These are phyloP conservation scores for Enteromius viviparus DNA, from an alignment of 2,797 vertebrate species.

Conservation along the genomic window DNA sequence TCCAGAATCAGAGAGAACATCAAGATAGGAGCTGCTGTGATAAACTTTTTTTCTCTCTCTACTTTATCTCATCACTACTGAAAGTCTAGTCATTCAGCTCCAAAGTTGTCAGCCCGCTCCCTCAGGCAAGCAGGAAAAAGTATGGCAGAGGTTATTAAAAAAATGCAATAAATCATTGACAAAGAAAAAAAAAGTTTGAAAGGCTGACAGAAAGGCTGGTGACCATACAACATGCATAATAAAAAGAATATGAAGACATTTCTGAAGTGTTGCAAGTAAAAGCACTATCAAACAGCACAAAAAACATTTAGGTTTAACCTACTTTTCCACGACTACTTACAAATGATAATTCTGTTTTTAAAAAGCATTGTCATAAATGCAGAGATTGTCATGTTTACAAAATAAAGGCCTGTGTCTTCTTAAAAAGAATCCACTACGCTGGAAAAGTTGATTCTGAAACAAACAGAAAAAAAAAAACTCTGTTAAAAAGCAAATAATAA, in stretches of 20 bases:
- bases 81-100: constrained; percentile 30
- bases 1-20: constrained; percentile 32
- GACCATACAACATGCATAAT: not conserved
- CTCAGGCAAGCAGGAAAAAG: not conserved
- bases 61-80: not conserved
- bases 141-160: constrained; percentile 6
- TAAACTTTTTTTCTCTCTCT: not conserved
- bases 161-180: not conserved
- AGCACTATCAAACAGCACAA: not conserved
- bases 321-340: not conserved
- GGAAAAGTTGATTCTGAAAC: constrained; percentile 5
- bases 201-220: not conserved
- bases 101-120: not conserved
- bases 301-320: not conserved
- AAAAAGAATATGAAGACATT: not conserved
- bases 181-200: constrained; percentile 1
- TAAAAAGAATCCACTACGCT: constrained; percentile 2
- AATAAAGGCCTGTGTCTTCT: not conserved
- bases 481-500: constrained; percentile 1
- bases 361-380: not conserved
- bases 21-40: constrained; percentile 21
- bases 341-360: not conserved
- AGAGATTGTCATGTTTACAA: not conserved
- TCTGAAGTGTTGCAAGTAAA: not conserved
- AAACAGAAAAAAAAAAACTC: not conserved